Evolutionary conservation across 2,797 vertebrate species (phyloP).

Genomic region (Pseudochaenichthys georgianus): DNA sequence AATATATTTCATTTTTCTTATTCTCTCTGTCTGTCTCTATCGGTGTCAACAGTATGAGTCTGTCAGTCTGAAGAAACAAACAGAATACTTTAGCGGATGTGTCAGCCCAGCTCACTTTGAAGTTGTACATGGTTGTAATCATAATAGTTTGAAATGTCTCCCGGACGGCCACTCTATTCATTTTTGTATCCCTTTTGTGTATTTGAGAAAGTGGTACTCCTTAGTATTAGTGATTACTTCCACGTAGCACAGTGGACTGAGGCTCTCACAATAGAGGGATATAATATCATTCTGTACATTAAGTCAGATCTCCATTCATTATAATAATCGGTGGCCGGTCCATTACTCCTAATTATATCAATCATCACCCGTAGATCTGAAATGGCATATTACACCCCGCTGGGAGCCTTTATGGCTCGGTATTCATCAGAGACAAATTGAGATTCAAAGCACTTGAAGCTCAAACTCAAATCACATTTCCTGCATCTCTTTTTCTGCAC

Average conservation of each 20-base stretch:
- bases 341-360: slow-evolving; percentile 78
- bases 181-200: slow-evolving; percentile 2
- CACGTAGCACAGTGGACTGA: neutral
- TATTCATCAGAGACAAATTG: slow-evolving; percentile 62
- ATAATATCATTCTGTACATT: slow-evolving; percentile 45
- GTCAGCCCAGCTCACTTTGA: neutral
- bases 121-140: slow-evolving; percentile 24
- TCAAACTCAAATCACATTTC: slow-evolving; percentile 52
- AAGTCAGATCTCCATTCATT: slow-evolving; percentile 57
- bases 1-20: slow-evolving; percentile 21
- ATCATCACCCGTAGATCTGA: slow-evolving; percentile 65
- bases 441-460: slow-evolving; percentile 68
- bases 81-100: slow-evolving; percentile 24
- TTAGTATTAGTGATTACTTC: neutral
- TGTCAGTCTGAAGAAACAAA: neutral
- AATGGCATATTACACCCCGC: slow-evolving; percentile 57
- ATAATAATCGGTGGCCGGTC: slow-evolving; percentile 56
- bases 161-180: neutral
- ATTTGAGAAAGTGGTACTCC: neutral
- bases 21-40: slow-evolving; percentile 21
- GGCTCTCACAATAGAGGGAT: slow-evolving; percentile 1
- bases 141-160: slow-evolving; percentile 1
- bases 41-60: neutral
- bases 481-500: slow-evolving; percentile 28
- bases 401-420: slow-evolving; percentile 57